phyloP scores from a whole-genome alignment of 2,888 invertebrate genomes.

The Beris chalybata region DNA sequence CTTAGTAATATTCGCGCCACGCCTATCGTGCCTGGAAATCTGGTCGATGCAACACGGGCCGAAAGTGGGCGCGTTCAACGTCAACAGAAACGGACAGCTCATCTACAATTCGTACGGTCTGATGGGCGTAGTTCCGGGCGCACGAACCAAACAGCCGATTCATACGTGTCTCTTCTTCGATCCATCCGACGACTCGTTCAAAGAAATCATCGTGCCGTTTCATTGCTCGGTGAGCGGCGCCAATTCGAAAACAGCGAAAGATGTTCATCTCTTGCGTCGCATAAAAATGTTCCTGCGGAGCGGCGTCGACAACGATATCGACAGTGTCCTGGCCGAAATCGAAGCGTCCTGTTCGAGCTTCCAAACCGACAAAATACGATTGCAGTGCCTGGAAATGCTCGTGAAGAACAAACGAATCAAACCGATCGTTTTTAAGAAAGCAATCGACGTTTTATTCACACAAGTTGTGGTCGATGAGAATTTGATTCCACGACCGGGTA shows the following conservation, averaged over 20 bases:
- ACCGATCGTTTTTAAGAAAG: constrained; percentile 63
- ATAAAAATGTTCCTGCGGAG: constrained; percentile 69
- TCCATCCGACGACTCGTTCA: constrained; percentile 74
- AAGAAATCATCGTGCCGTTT: constrained; percentile 85
- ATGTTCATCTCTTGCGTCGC: constrained; percentile 82
- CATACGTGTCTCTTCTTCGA: constrained; percentile 81
- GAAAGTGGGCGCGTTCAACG: constrained; percentile 87
- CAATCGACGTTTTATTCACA: constrained; percentile 55
- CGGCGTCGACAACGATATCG: constrained; percentile 56
- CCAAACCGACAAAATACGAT: constrained; percentile 70
- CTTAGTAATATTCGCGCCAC: constrained; percentile 89
- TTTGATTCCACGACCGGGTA: constrained; percentile 41
- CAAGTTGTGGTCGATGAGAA: constrained; percentile 47
- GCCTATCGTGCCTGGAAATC: constrained; percentile 89
- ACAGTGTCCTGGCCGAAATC: constrained; percentile 50
- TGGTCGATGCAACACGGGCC: constrained; percentile 89
- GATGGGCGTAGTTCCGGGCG: constrained; percentile 68
- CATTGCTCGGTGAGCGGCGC: constrained; percentile 87
- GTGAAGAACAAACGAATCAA: constrained; percentile 66
- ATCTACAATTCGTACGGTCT: constrained; percentile 80
- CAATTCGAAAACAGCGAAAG: constrained; percentile 83
- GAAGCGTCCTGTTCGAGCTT: constrained; percentile 61
- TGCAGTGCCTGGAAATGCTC: constrained; percentile 73
- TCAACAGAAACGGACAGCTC: constrained; percentile 80
- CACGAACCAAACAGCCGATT: constrained; percentile 63